Evolutionary conservation across 1,140 invertebrate species (phyloP).

Genomic region (Goniozus legneri): DNA sequence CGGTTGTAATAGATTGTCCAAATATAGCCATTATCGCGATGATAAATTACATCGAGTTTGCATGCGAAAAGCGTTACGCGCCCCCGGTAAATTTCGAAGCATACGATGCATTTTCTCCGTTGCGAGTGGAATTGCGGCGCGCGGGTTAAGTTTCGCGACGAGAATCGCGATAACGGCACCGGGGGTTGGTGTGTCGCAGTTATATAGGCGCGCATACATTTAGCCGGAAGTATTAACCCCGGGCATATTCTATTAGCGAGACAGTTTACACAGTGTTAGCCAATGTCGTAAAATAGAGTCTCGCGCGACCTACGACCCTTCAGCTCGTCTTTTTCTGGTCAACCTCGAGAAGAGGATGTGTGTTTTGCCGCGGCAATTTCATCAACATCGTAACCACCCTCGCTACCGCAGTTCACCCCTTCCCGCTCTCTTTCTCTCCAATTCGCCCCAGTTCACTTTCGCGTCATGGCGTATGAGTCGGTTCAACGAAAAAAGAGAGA

Average conservation of each 20-base stretch:
- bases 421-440: too few relatives aligned
- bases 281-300: constrained; percentile 27
- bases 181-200: constrained; percentile 16
- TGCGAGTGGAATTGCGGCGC: neutral
- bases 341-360: too few relatives aligned
- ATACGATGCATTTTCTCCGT: neutral
- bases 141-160: neutral
- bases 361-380: constrained; percentile 17
- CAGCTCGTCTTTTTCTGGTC: too few relatives aligned
- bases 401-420: too few relatives aligned
- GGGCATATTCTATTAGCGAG: constrained; percentile 34
- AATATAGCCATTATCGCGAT: neutral
- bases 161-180: constrained; percentile 26
- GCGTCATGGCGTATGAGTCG: too few relatives aligned
- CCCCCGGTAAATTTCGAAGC: neutral
- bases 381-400: too few relatives aligned
- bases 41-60: neutral
- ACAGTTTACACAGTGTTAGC: constrained; percentile 26
- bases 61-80: neutral
- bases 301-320: too few relatives aligned
- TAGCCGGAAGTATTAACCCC: constrained; percentile 14
- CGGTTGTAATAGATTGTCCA: neutral
- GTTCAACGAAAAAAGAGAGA: too few relatives aligned
- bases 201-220: constrained; percentile 15
- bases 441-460: too few relatives aligned